These are phyloP conservation scores for Callyntrura guangdongensis DNA, from an alignment of 2,888 invertebrate genomes.

Conservation along the genomic window DNA sequence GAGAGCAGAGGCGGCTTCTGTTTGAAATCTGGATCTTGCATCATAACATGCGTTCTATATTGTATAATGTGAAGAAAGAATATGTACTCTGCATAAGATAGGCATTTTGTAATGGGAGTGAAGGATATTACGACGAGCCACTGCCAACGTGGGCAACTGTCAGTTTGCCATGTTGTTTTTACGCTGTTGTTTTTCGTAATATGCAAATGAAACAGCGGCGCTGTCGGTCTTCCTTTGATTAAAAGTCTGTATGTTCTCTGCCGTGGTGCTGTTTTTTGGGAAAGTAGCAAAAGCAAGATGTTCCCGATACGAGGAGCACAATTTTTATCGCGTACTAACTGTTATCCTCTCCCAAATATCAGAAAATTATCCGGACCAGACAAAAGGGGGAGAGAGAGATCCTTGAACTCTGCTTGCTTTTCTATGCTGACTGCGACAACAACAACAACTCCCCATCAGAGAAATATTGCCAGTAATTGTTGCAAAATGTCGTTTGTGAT, in stretches of 20 bases:
- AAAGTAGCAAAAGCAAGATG: background rate
- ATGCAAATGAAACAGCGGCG: slow-evolving; percentile 52
- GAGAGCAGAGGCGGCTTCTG: slow-evolving; percentile 58
- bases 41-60: background rate
- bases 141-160: slow-evolving; percentile 40
- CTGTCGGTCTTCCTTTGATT: slow-evolving; percentile 34
- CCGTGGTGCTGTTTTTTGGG: background rate
- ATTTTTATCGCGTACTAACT: slow-evolving; percentile 13
- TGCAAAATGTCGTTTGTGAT: background rate
- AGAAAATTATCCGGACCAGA: background rate
- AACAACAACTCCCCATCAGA: slow-evolving; percentile 2
- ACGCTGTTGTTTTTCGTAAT: slow-evolving; percentile 49
- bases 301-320: background rate
- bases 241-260: background rate
- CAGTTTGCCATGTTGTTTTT: slow-evolving; percentile 53
- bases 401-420: background rate
- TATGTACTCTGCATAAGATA: background rate
- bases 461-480: background rate
- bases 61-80: background rate
- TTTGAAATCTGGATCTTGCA: slow-evolving; percentile 34
- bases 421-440: background rate
- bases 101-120: background rate
- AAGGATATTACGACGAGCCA: background rate
- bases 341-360: background rate
- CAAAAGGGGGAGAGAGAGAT: background rate